Evolutionary conservation across 2,113 vertebrate species (phyloP).

Genomic region (Cololabis saira): DNA sequence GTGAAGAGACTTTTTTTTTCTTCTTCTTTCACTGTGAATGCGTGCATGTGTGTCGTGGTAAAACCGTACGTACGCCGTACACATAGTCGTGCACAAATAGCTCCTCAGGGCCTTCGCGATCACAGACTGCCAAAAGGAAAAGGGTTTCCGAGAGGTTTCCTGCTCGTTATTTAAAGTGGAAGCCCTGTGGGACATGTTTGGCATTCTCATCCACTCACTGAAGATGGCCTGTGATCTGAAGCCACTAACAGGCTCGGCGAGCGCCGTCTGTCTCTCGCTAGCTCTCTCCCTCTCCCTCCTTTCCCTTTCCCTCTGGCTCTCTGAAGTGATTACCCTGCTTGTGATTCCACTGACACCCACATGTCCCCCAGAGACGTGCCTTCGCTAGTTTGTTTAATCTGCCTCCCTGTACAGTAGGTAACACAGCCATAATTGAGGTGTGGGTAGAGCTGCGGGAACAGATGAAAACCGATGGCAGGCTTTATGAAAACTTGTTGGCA

Average conservation of each 20-base stretch:
- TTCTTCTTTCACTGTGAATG: neutral
- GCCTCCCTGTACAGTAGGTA: conserved; percentile 77
- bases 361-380: conserved; percentile 74
- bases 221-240: conserved; percentile 79
- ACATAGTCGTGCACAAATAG: conserved; percentile 59
- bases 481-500: conserved; percentile 47
- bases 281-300: conserved; percentile 37
- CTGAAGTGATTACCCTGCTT: conserved; percentile 83
- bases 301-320: conserved; percentile 64
- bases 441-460: conserved; percentile 68
- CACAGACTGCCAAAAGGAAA: conserved; percentile 76
- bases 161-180: conserved; percentile 72
- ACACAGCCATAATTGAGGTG: conserved; percentile 74
- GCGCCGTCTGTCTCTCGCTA: conserved; percentile 40
- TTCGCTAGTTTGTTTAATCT: conserved; percentile 79
- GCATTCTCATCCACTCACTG: conserved; percentile 78
- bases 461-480: conserved; percentile 55
- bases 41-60: conserved; percentile 17
- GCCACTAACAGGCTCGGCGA: conserved; percentile 74
- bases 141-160: conserved; percentile 80
- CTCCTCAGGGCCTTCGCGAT: conserved; percentile 72
- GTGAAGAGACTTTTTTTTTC: conserved; percentile 24
- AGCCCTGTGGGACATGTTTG: conserved; percentile 77
- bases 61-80: conserved; percentile 38
- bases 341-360: conserved; percentile 80